phyloP scores from a whole-genome alignment of 2,888 invertebrate genomes.

The Tetramorium bicarinatum region DNA sequence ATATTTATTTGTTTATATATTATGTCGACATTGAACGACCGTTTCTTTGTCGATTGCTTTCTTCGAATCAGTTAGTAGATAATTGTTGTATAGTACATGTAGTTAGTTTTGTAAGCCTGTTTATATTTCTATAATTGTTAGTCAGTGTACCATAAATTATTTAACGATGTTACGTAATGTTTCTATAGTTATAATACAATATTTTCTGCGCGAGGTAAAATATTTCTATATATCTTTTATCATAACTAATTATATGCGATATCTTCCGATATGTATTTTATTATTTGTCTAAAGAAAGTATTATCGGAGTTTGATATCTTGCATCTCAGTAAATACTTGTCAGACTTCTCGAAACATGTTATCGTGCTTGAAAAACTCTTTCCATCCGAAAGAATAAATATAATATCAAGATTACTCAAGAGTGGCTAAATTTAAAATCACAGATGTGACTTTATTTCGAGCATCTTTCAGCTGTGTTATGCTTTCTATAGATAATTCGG shows the following conservation, averaged over 20 bases:
- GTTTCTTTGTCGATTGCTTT: neutral
- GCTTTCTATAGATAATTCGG: slow-evolving; percentile 13
- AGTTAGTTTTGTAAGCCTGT: neutral
- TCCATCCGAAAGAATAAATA: slow-evolving; percentile 3
- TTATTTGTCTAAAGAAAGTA: neutral
- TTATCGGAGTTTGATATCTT: neutral
- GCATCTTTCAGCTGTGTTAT: slow-evolving; percentile 20
- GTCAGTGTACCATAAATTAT: neutral
- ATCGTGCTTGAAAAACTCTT: neutral
- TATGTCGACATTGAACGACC: neutral
- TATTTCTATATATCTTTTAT: neutral
- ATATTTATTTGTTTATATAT: neutral
- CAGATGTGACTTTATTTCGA: slow-evolving; percentile 33
- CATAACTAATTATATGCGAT: neutral
- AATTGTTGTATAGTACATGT: neutral
- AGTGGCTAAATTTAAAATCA: slow-evolving; percentile 8
- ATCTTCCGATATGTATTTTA: neutral
- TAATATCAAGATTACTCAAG: neutral
- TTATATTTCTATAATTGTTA: neutral
- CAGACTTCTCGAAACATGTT: neutral
- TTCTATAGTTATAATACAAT: neutral
- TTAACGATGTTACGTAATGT: neutral
- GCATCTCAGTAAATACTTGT: neutral
- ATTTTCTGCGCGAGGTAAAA: neutral
- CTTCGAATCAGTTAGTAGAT: neutral